Evolutionary conservation across 1,140 invertebrate species (phyloP).

Genomic region (Drosophila sturtevanti): DNA sequence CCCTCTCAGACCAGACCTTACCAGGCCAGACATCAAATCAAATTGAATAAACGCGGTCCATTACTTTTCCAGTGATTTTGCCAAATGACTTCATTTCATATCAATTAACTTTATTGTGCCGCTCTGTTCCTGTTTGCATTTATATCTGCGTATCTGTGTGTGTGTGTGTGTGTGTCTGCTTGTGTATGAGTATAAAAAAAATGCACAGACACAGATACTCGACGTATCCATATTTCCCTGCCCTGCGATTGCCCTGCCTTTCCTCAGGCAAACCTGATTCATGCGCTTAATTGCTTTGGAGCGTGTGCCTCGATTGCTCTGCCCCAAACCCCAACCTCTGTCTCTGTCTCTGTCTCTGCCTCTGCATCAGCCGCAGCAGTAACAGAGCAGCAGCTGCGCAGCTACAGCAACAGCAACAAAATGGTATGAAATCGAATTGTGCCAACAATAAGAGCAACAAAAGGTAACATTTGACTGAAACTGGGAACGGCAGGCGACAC

Average conservation of each 20-base stretch:
- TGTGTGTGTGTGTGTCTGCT: conserved; percentile 15
- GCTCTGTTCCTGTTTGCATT: conserved; percentile 10
- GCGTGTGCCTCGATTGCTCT: conserved; percentile 55
- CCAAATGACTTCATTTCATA: conserved; percentile 82
- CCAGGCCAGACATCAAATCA: conserved; percentile 66
- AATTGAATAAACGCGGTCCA: conserved; percentile 77
- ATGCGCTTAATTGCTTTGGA: conserved; percentile 81
- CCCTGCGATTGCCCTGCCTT: conserved; percentile 50
- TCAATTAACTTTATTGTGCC: conserved; percentile 81
- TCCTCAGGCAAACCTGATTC: conserved; percentile 75
- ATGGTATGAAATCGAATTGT: conserved; percentile 77
- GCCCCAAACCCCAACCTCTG: neutral
- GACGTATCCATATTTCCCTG: conserved; percentile 37
- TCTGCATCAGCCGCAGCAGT: neutral
- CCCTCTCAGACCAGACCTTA: conserved; percentile 7
- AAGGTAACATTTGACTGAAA: conserved; percentile 50
- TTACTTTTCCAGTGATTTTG: conserved; percentile 80
- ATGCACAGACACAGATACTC: conserved; percentile 34
- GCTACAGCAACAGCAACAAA: conserved; percentile 35
- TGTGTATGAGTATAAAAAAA: conserved; percentile 49
- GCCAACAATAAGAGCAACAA: conserved; percentile 67
- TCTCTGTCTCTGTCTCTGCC: conserved; percentile 8
- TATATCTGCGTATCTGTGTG: conserved; percentile 19
- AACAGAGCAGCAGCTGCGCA: conserved; percentile 5
- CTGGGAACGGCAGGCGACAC: conserved; percentile 31